Evolutionary conservation across 2,888 invertebrate species (phyloP).

Genomic region (Gandaritis pyraliata): DNA sequence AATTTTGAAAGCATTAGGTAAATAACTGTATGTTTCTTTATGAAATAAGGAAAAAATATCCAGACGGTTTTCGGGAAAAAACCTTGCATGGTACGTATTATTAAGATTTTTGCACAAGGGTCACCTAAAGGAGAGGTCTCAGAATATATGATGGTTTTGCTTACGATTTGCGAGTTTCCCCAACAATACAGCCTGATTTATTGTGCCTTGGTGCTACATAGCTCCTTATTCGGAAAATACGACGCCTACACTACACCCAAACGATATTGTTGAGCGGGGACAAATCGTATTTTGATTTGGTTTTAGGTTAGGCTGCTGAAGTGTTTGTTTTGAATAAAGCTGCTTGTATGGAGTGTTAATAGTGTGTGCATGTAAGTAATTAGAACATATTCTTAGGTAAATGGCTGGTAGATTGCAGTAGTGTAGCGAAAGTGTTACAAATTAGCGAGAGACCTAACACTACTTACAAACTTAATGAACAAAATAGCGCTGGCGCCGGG

Average conservation of each 20-base stretch:
- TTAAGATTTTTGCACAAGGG: slow-evolving; percentile 46
- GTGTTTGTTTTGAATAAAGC: slow-evolving; percentile 35
- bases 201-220: slow-evolving; percentile 58
- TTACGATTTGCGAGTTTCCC: slow-evolving; percentile 64
- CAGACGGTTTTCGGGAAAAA: neutral
- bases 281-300: slow-evolving; percentile 45
- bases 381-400: neutral
- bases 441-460: slow-evolving; percentile 15
- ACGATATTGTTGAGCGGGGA: slow-evolving; percentile 50
- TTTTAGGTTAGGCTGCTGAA: slow-evolving; percentile 22
- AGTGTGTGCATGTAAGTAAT: neutral
- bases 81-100: slow-evolving; percentile 28
- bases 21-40: too few species aligned
- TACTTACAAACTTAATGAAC: slow-evolving; percentile 22
- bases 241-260: slow-evolving; percentile 55
- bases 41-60: too few species aligned
- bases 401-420: neutral
- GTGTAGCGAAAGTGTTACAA: slow-evolving; percentile 14
- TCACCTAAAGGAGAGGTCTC: slow-evolving; percentile 47
- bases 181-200: slow-evolving; percentile 68
- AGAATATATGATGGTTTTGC: slow-evolving; percentile 55
- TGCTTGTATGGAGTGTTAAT: neutral
- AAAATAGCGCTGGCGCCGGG: slow-evolving; percentile 19
- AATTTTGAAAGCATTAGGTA: too few species aligned
- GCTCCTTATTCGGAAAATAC: slow-evolving; percentile 58